Percentiles rank a stretch among this genome's conserved stretches.
Conservation (phyloP, 2,888 invertebrate genomes). For the Bibio marci region DNA sequence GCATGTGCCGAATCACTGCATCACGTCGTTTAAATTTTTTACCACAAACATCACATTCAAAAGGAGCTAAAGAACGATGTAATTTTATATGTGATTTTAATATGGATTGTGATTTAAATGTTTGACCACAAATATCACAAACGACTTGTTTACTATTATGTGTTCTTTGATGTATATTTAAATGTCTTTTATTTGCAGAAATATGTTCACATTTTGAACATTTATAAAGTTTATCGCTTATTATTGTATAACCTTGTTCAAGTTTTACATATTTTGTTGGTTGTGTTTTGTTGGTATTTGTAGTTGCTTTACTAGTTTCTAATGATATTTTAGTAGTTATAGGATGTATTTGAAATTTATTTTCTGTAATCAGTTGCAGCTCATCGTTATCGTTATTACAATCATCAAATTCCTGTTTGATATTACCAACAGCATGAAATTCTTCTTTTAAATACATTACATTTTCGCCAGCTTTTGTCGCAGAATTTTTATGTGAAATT, state of each 20-base stretch:
- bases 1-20: conserved; percentile 33
- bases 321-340: too few species aligned
- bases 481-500: neutral
- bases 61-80: conserved; percentile 33
- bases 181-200: neutral
- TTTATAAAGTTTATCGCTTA: neutral
- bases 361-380: too few species aligned
- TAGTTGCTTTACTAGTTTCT: too few species aligned
- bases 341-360: too few species aligned
- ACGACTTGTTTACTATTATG: conserved; percentile 3
- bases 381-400: too few species aligned
- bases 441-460: too few species aligned
- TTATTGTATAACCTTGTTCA: too few species aligned
- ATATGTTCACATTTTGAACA: neutral
- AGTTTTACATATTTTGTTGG: too few species aligned
- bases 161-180: conserved; percentile 3
- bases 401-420: too few species aligned
- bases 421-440: too few species aligned
- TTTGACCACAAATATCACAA: conserved; percentile 33
- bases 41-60: conserved; percentile 31
- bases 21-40: conserved; percentile 38
- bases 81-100: conserved; percentile 33
- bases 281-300: too few species aligned
- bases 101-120: conserved; percentile 32
- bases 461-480: too few species aligned